Conservation (phyloP, 2,797 vertebrate species). For the Iguana delicatissima region DNA sequence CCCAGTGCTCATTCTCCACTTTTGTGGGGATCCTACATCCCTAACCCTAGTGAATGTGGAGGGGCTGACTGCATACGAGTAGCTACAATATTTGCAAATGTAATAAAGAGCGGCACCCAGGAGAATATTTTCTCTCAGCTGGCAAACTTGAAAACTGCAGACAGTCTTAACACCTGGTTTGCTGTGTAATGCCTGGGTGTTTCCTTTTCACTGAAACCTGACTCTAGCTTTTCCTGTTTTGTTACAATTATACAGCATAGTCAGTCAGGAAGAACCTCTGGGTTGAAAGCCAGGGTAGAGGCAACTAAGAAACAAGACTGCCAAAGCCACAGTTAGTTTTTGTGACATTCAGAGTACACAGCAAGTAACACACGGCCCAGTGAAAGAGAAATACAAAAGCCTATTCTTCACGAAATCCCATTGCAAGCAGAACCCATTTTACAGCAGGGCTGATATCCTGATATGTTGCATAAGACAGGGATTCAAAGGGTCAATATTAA, state of each 20-base stretch:
- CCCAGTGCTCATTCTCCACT: no score
- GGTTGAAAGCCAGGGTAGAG: background rate
- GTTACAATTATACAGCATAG: no score
- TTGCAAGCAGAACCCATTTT: background rate
- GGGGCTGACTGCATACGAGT: background rate
- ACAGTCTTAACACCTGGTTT: no score
- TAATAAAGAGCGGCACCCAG: background rate
- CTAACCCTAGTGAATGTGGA: no score
- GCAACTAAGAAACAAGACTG: background rate
- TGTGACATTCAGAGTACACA: background rate
- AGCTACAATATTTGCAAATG: no score
- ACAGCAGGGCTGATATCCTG: background rate
- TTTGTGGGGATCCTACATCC: no score
- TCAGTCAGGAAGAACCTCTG: no score
- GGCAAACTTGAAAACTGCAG: background rate
- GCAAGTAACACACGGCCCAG: background rate
- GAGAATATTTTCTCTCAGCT: background rate
- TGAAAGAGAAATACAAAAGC: background rate
- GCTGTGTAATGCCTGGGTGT: no score
- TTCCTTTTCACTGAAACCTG: no score
- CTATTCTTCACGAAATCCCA: background rate
- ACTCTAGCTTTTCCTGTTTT: no score
- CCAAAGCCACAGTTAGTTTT: no score
- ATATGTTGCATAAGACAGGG: background rate
- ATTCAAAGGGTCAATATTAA: background rate